Percentiles rank a stretch among this genome's conserved stretches.
Conservation (phyloP, 2,797 vertebrate species). For the Psittacula derbiana region DNA sequence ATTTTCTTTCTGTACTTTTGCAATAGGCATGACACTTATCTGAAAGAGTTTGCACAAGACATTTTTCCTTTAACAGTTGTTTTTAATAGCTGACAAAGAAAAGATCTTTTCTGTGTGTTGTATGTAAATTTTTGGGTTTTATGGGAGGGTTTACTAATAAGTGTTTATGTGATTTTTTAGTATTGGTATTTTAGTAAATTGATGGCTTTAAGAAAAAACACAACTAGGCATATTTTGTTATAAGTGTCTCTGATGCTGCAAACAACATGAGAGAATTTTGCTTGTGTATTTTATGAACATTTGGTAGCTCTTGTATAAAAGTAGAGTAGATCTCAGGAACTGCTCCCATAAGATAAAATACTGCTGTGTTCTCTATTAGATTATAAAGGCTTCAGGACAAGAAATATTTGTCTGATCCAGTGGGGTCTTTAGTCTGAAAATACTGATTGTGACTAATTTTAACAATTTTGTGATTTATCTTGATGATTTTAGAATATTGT, state of each 20-base stretch:
- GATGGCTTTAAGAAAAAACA: neutral
- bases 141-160: neutral
- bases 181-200: neutral
- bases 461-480: neutral
- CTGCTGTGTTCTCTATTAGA: neutral
- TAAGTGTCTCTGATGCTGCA: neutral
- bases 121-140: neutral
- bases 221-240: neutral
- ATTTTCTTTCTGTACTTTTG: neutral
- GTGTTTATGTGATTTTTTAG: neutral
- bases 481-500: neutral
- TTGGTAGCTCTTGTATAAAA: neutral
- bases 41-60: neutral
- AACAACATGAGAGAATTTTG: neutral
- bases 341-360: neutral
- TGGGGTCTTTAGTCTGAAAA: neutral
- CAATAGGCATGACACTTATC: neutral
- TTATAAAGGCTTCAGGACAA: neutral
- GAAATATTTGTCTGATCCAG: neutral
- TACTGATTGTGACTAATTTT: neutral
- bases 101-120: neutral
- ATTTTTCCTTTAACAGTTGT: neutral
- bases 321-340: neutral
- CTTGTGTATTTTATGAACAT: neutral
- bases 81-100: neutral